These are phyloP conservation scores for Erythrocercus mccallii DNA, from an alignment of 2,113 vertebrate genomes.

Conservation along the genomic window DNA sequence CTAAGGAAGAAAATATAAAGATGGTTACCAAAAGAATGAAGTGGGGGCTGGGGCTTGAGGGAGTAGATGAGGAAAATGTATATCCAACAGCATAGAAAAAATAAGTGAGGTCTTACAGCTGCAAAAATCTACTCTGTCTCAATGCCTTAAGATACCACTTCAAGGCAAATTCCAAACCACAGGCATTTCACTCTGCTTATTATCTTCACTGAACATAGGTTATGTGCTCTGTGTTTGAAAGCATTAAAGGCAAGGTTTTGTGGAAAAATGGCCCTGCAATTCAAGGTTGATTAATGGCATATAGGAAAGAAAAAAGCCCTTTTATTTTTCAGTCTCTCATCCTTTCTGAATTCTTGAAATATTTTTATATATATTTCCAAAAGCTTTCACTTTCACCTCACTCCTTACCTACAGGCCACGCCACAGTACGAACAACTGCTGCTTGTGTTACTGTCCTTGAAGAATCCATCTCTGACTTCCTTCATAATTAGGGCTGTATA, in stretches of 20 bases:
- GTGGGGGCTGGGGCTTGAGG: fast-evolving
- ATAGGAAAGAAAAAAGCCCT: not conserved
- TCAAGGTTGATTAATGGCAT: not conserved
- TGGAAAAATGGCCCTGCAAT: not conserved
- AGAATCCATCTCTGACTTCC: not conserved
- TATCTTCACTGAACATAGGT: not conserved
- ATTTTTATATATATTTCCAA: not conserved
- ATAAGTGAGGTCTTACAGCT: not conserved
- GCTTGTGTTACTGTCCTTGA: not conserved
- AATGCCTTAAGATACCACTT: not conserved
- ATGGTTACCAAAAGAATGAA: not conserved
- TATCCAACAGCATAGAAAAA: not conserved
- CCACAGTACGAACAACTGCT: not conserved
- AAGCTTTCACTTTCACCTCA: not conserved
- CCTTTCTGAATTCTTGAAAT: not conserved
- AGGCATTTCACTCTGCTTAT: not conserved
- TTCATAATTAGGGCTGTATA: not conserved
- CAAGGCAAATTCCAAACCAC: not conserved
- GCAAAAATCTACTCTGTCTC: not conserved
- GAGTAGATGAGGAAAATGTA: not conserved
- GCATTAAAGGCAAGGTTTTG: not conserved
- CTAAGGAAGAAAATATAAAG: not conserved
- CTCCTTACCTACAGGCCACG: not conserved
- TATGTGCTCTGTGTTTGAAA: not conserved
- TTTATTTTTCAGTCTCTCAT: not conserved